Base-by-base conservation (phyloP, 2,888 invertebrate species). In the Neoitamus cyanurus region DNA sequence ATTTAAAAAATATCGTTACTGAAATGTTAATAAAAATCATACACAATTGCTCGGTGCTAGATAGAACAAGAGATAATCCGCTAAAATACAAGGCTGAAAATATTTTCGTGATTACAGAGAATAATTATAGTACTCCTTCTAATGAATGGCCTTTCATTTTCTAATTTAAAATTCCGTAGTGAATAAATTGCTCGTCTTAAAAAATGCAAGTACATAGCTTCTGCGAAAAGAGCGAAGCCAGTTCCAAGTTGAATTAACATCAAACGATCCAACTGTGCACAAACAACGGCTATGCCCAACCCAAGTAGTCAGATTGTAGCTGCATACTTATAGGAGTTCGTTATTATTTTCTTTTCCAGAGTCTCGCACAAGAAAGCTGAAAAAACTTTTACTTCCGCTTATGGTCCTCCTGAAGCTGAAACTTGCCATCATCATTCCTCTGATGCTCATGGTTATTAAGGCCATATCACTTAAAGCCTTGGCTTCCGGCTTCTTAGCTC, bases 381-480 rank as follows among this genome's bases (percentile, higher is more conserved):
- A 93, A 90, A 93, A 92, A 89, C 91, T 94, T 88, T 88, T 94
- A 31, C 88, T 95, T 72, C 94, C 95, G n/a, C 89, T 94, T 78
- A 90, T 95, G 30, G 89, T 95, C 87, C 92, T 93, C 28, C 89
- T 95, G 88, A 94, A 94, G 89, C 89, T 95, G 87, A 94, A 94
- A 89, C 93, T 93, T 82, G 92, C 93, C 58, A 91, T 94, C 42
- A 91, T 94, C 72, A 89, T 94, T 82, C 94, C 94, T 36, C 92
- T 94, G 31, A 89, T 94, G 72, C 92, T 95, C 86, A 92, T 93
- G 30, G 89, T 93, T 84, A 92, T 95, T 72, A 93, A 93, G n/a
- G 90, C 94, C 86, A 92, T 94, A 77, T 93, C 94, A 7, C 92
- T 94, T 88, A 94, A 94, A 90, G 94, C 94, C 83, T 91, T 95